phyloP scores from a whole-genome alignment of 2,113 vertebrate genomes.

The Elachura formosa region DNA sequence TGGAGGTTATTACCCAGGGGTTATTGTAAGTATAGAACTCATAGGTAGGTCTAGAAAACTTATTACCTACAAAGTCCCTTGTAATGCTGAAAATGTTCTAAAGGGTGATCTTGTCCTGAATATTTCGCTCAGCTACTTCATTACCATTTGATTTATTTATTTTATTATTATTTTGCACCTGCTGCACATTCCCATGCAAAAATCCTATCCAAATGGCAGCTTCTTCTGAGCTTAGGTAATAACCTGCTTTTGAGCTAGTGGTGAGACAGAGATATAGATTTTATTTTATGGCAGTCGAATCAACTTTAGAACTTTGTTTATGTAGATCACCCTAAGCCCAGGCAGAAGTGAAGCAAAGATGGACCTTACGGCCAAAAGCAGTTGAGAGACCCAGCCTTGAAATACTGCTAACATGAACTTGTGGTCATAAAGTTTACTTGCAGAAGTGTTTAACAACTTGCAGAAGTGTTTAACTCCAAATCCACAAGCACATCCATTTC shows the following conservation, averaged over 20 bases:
- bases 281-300: neutral
- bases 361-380: neutral
- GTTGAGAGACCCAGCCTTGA: neutral
- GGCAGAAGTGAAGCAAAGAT: neutral
- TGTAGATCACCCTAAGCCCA: neutral
- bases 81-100: constrained; percentile 21
- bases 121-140: constrained; percentile 49
- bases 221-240: neutral
- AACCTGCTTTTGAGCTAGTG: neutral
- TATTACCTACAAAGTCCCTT: constrained; percentile 25
- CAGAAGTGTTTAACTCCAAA: neutral
- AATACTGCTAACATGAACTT: neutral
- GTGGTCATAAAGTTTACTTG: neutral
- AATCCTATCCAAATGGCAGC: neutral
- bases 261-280: neutral
- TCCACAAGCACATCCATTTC: neutral
- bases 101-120: constrained; percentile 25
- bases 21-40: constrained; percentile 88
- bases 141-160: constrained; percentile 33
- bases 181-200: constrained; percentile 50
- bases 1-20: constrained; percentile 96
- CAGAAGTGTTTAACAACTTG: neutral
- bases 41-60: constrained; percentile 54
- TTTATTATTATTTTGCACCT: constrained; percentile 55
- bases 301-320: neutral